phyloP scores from a whole-genome alignment of 1,140 invertebrate genomes.

The Drosophila pandora region DNA sequence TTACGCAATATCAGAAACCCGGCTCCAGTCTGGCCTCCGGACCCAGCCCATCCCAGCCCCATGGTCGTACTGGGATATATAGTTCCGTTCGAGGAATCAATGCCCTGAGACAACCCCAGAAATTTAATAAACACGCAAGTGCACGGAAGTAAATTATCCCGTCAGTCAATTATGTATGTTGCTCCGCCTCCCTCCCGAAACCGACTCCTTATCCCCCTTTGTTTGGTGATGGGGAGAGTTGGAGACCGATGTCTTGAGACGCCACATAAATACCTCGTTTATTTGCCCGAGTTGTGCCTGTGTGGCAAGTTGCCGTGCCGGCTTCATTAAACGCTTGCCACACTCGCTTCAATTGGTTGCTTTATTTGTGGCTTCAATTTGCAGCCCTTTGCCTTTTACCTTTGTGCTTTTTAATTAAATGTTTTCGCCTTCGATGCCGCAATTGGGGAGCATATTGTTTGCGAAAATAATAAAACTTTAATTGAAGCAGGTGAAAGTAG shows the following conservation, averaged over 20 bases:
- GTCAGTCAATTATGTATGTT: slow-evolving; percentile 77
- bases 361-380: slow-evolving; percentile 77
- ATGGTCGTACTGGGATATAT: background rate
- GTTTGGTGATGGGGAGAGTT: background rate
- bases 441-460: slow-evolving; percentile 45
- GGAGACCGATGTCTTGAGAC: slow-evolving; percentile 44
- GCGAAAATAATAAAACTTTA: slow-evolving; percentile 37
- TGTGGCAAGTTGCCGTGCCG: slow-evolving; percentile 38
- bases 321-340: slow-evolving; percentile 69
- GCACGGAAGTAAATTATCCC: slow-evolving; percentile 79
- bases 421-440: slow-evolving; percentile 15
- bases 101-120: slow-evolving; percentile 69
- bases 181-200: slow-evolving; percentile 2
- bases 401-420: slow-evolving; percentile 74
- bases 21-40: slow-evolving; percentile 1
- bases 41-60: background rate
- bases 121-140: slow-evolving; percentile 83
- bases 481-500: slow-evolving; percentile 30
- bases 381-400: slow-evolving; percentile 17
- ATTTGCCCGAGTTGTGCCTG: slow-evolving; percentile 56
- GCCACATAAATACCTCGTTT: slow-evolving; percentile 79
- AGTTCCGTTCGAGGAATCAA: slow-evolving; percentile 55
- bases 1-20: slow-evolving; percentile 59
- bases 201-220: too few relatives aligned
- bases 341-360: slow-evolving; percentile 73